These are phyloP conservation scores for Danaus plexippus DNA, from an alignment of 1,140 invertebrate species.

Conservation along the genomic window DNA sequence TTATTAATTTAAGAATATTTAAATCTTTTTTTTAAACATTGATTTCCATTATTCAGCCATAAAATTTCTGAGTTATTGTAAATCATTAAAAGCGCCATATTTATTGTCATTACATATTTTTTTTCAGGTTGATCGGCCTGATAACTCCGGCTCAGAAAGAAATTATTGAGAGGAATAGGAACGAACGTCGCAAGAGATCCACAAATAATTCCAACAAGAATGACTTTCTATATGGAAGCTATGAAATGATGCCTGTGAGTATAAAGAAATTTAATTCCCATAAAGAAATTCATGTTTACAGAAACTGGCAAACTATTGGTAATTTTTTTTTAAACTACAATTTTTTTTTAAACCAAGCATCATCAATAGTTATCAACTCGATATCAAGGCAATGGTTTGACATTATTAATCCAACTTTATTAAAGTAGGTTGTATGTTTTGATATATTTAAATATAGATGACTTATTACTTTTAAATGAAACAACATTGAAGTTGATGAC, in stretches of 20 bases:
- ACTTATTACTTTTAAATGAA: no score
- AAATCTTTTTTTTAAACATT: neutral
- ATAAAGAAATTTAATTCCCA: neutral
- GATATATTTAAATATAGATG: no score
- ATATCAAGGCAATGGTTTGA: neutral
- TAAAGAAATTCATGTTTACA: no score
- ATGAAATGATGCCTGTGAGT: conserved; percentile 61
- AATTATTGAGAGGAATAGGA: conserved; percentile 57
- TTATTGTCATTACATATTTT: conserved; percentile 1
- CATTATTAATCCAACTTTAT: neutral
- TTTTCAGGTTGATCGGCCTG: conserved; percentile 51
- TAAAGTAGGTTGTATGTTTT: no score
- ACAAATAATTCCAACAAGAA: conserved; percentile 59
- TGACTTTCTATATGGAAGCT: conserved; percentile 65
- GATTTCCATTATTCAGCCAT: no score
- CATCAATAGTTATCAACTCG: no score
- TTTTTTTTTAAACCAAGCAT: no score
- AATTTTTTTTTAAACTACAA: no score
- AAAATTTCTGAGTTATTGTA: neutral
- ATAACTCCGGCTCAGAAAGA: conserved; percentile 57
- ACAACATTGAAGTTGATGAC: no score
- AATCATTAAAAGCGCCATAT: neutral
- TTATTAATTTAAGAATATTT: no score
- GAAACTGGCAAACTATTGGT: no score
- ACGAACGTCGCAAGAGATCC: conserved; percentile 59